Percentiles rank a stretch among this genome's conserved stretches.
phyloP scores from a whole-genome alignment of 2,888 invertebrate species.

The Microctonus hyperodae region DNA sequence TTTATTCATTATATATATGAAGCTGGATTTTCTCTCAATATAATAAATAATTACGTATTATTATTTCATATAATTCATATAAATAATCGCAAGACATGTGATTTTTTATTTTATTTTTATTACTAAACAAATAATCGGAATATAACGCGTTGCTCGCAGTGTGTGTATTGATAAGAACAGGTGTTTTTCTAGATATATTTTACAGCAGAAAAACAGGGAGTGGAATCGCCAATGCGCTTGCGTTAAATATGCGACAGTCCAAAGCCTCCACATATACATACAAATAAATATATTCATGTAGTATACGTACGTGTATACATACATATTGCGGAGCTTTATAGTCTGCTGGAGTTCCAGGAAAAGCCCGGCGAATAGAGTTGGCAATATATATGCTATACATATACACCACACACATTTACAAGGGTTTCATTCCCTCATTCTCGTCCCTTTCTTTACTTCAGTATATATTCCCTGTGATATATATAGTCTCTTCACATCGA shows the following conservation, averaged over 20 bases:
- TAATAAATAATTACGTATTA: too few species aligned
- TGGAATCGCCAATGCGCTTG: conserved; percentile 19
- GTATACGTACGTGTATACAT: not conserved
- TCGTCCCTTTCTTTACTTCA: not conserved
- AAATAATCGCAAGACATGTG: too few species aligned
- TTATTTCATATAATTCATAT: too few species aligned
- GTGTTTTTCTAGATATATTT: conserved; percentile 7
- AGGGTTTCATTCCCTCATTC: conserved; percentile 20
- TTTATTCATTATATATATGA: not conserved
- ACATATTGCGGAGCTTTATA: not conserved
- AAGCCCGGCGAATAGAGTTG: conserved; percentile 9
- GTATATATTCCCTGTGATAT: too few species aligned
- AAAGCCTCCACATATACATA: not conserved
- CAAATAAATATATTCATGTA: not conserved
- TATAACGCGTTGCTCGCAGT: not conserved
- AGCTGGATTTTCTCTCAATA: too few species aligned
- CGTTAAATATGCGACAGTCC: not conserved
- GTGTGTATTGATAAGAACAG: conserved; percentile 15
- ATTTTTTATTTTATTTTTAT: not conserved
- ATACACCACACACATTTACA: too few species aligned
- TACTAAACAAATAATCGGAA: too few species aligned
- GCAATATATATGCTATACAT: too few species aligned
- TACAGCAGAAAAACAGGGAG: conserved; percentile 3
- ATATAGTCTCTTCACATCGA: not conserved
- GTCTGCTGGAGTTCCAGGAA: conserved; percentile 18